Base-by-base conservation (phyloP, 2,113 vertebrate species). In the Plestiodon gilberti region DNA sequence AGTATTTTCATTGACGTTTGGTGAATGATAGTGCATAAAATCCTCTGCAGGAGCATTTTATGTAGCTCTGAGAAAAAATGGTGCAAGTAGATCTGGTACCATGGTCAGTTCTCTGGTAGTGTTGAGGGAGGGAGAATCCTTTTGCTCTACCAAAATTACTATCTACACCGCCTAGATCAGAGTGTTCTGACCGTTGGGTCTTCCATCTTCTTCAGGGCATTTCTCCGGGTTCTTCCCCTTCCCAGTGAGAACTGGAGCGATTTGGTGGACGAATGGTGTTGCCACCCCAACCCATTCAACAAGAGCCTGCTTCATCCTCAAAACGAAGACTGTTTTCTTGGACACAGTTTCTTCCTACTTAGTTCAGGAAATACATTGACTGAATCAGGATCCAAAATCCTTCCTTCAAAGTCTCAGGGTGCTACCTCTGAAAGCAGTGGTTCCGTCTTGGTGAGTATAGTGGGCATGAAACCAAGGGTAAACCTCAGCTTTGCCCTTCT, bases 231-330 rank as follows among this genome's bases (percentile, higher is more conserved):
- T 75, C 98, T 99, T 81, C 98, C 98, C 67, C 95, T 99, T 67
- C 99, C 98, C 0, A 97, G 97, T 77, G 98, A 98, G 79, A 97
- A 98, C 95, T 99, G 99, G 99, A 98, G 95, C 73, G 92, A 97
- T 85, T 95, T 99, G 11, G 98, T 99, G 86, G 99, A 97, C 35
- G 98, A 99, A 88, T 99, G 99, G 99, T 99, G 99, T 89, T 99
- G 99, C 92, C 99, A 99, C 90, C 96, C 98, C 0, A 96, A 98
- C 91, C 99, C 98, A 6, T 99, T 99, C 87, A 97, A 97, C 48
- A 96, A 96, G 92, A 97, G 93, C 91, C 92, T 96, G 91, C 95
- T 99, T 89, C 93, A 97, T 69, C 99, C 99, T 15, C 94, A 92
- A 91, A 93, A 92, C 23, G 96, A 96, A 7, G 99, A 99, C 90